A percentile compares a stretch with the other conserved stretches of the same genome.
phyloP scores from a whole-genome alignment of 2,113 vertebrate genomes.

The Corythornis madagascariensis region DNA sequence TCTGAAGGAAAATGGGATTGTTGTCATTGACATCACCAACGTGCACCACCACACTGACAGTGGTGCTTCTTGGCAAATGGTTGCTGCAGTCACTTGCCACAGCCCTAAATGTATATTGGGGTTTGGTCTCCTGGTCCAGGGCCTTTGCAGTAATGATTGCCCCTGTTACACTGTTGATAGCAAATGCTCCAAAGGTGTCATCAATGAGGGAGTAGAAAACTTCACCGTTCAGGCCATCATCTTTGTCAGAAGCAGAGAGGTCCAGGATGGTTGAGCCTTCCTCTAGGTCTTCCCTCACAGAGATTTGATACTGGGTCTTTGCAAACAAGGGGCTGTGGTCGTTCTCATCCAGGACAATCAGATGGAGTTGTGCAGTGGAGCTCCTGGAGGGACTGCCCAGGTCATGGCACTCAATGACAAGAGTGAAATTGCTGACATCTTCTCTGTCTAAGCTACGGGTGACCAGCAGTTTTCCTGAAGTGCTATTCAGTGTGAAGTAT shows the following conservation, averaged over 20 bases:
- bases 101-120: conserved; percentile 79
- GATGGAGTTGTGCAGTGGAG: conserved; percentile 74
- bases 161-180: conserved; percentile 76
- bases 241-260: conserved; percentile 81
- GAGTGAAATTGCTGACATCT: conserved; percentile 79
- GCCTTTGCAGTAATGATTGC: conserved; percentile 71
- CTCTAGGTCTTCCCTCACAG: conserved; percentile 81
- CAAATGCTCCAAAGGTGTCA: conserved; percentile 79
- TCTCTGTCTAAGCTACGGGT: conserved; percentile 85
- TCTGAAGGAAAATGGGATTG: conserved; percentile 79
- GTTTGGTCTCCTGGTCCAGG: conserved; percentile 83
- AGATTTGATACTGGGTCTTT: conserved; percentile 76
- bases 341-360: conserved; percentile 88
- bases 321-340: conserved; percentile 86
- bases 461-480: conserved; percentile 81
- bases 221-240: conserved; percentile 83
- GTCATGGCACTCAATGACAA: conserved; percentile 84
- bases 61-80: conserved; percentile 77
- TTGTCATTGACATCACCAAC: conserved; percentile 94
- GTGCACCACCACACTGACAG: conserved; percentile 73
- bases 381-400: conserved; percentile 74
- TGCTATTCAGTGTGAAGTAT: conserved; percentile 82
- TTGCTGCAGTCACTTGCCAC: conserved; percentile 82
- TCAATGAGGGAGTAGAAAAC: conserved; percentile 81
- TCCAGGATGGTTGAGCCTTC: conserved; percentile 78